These are phyloP conservation scores for Mycteria americana DNA, from an alignment of 2,797 vertebrate genomes.

Conservation along the genomic window DNA sequence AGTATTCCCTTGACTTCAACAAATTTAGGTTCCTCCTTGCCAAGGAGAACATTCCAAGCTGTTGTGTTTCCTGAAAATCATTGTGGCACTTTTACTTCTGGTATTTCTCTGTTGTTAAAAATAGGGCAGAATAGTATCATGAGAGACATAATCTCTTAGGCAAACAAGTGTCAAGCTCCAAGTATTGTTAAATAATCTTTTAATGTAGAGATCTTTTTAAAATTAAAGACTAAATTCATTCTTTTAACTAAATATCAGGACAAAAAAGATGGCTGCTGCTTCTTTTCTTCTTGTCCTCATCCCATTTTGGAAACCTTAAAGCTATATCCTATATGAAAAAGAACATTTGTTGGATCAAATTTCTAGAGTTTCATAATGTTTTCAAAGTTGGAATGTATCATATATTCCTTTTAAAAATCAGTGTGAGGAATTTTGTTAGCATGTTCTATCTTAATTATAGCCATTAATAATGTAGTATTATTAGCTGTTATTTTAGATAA, in stretches of 20 bases:
- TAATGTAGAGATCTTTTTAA: background rate
- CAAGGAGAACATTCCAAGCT: background rate
- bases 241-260: background rate
- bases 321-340: background rate
- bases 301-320: background rate
- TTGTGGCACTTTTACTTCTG: background rate
- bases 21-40: background rate
- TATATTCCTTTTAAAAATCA: background rate
- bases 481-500: slow-evolving; percentile 45
- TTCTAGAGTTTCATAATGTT: background rate
- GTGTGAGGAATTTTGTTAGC: background rate
- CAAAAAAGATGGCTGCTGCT: background rate
- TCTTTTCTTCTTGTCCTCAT: background rate
- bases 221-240: background rate
- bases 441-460: slow-evolving; percentile 43
- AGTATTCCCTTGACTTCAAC: background rate
- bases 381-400: background rate
- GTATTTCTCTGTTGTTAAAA: slow-evolving; percentile 1
- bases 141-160: background rate
- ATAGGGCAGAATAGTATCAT: background rate
- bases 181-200: background rate
- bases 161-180: background rate
- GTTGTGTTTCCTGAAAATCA: background rate
- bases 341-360: background rate
- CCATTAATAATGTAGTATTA: background rate